Conservation (phyloP, 2,113 vertebrate genomes). For the Marmota monax region DNA sequence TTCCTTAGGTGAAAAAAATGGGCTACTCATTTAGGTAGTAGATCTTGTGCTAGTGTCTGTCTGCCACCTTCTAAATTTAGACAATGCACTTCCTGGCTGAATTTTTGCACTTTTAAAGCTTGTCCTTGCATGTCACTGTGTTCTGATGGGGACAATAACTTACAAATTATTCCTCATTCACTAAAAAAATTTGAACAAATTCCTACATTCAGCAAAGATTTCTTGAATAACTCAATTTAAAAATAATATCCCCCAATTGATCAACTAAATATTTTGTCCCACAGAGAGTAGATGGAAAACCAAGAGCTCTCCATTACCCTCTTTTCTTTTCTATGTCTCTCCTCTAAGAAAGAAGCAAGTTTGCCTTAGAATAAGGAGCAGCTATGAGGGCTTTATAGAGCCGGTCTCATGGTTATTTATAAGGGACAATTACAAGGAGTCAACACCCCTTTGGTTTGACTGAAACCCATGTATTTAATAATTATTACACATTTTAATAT, state of each 20-base stretch:
- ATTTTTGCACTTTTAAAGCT: slow-evolving; percentile 40
- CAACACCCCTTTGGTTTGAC: neutral
- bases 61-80: neutral
- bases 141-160: slow-evolving; percentile 12
- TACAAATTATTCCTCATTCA: slow-evolving; percentile 16
- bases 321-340: slow-evolving; percentile 29
- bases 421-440: neutral
- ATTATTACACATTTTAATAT: slow-evolving; percentile 1
- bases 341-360: neutral
- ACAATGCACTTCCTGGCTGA: neutral
- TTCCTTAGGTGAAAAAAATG: neutral
- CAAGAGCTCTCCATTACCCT: neutral
- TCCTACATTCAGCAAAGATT: slow-evolving; percentile 31
- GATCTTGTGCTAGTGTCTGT: neutral
- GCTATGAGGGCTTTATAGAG: neutral
- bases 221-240: slow-evolving; percentile 43
- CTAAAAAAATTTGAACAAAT: slow-evolving; percentile 38
- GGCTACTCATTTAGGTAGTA: neutral
- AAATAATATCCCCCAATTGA: slow-evolving; percentile 1
- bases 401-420: neutral
- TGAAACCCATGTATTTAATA: neutral
- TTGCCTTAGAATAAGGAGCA: neutral
- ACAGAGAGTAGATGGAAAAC: neutral
- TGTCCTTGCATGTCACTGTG: slow-evolving; percentile 46
- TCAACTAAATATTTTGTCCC: slow-evolving; percentile 37